A percentile compares a stretch with the other conserved stretches of the same genome.
Evolutionary conservation across 2,888 invertebrate species (phyloP).

Genomic region (Tetropium fuscum): DNA sequence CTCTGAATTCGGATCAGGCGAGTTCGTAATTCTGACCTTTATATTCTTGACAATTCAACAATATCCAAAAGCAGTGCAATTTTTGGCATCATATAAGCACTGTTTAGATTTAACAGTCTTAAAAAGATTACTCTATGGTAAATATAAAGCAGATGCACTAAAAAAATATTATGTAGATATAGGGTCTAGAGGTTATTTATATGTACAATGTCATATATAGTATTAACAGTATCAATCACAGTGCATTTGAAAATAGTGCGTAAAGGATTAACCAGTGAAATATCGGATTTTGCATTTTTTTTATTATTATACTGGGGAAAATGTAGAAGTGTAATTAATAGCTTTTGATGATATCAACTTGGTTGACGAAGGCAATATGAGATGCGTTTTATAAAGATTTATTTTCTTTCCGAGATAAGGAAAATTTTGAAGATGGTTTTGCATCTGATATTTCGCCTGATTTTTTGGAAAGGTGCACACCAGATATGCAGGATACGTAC

Average conservation of each 20-base stretch:
- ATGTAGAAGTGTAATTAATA: background rate
- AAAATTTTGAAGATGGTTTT: background rate
- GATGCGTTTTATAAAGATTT: background rate
- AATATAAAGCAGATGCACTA: background rate
- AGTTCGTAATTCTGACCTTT: too few species aligned
- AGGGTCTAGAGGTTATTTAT: conserved; percentile 11
- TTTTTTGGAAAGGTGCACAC: background rate
- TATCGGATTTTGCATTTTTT: too few species aligned
- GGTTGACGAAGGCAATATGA: background rate
- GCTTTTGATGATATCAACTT: background rate
- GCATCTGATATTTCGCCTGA: background rate
- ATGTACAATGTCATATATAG: conserved; percentile 10
- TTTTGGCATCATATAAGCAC: too few species aligned
- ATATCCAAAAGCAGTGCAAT: too few species aligned
- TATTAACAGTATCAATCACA: conserved; percentile 24
- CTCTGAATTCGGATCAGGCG: too few species aligned
- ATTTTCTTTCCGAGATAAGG: background rate
- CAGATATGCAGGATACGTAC: background rate
- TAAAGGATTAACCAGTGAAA: background rate
- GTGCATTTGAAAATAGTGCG: conserved; percentile 14
- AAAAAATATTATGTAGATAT: background rate
- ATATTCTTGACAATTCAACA: too few species aligned
- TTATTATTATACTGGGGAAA: background rate
- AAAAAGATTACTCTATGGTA: too few species aligned
- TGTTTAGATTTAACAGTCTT: too few species aligned